These are phyloP conservation scores for Mugil cephalus DNA, from an alignment of 2,113 vertebrate species.

Conservation along the genomic window DNA sequence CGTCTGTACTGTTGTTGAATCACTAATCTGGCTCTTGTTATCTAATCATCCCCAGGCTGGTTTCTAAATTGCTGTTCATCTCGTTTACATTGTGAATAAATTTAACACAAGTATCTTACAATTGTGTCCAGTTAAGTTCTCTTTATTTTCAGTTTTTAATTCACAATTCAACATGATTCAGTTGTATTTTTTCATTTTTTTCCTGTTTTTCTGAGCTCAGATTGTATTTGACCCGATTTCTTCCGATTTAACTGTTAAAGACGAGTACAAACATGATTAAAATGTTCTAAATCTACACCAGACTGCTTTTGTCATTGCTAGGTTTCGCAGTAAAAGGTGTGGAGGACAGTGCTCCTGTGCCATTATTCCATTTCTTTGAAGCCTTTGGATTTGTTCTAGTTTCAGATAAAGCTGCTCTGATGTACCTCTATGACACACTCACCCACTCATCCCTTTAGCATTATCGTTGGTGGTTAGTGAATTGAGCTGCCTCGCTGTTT, in stretches of 20 bases:
- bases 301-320: neutral
- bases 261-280: no score
- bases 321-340: no score
- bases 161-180: neutral
- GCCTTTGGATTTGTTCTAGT: neutral
- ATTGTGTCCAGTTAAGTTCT: neutral
- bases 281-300: no score
- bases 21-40: neutral
- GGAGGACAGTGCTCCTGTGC: neutral
- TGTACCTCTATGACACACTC: neutral
- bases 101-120: slow-evolving; percentile 1
- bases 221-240: no score
- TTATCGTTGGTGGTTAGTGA: neutral
- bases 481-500: slow-evolving; percentile 12
- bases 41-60: neutral
- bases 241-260: no score
- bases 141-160: slow-evolving; percentile 6
- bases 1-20: neutral
- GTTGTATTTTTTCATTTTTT: no score
- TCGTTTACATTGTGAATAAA: slow-evolving; percentile 8
- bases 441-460: slow-evolving; percentile 16
- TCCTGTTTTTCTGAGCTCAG: no score
- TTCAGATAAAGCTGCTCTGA: neutral
- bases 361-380: neutral
- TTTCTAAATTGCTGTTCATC: slow-evolving; percentile 5